Base-by-base conservation (phyloP, 92 coral and sea anemone species). In the Parazoanthus atlanticus region DNA sequence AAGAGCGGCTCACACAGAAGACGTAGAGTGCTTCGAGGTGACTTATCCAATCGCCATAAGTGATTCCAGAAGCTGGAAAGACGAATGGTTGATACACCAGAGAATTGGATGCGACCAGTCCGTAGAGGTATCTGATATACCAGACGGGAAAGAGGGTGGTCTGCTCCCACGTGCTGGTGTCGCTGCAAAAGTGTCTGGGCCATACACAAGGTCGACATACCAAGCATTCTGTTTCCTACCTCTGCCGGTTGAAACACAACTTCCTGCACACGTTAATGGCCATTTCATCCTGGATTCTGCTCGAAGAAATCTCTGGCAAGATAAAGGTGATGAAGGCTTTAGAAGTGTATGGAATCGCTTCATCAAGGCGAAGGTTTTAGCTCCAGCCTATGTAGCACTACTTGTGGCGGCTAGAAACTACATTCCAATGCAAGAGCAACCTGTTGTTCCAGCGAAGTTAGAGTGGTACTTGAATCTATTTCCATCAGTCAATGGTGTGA, bases 251-350 rank as follows among this genome's bases (percentile, higher is more conserved):
- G 16, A 33, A 0, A 93, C 98, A 26, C 91, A 89, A 4, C 96
- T 96, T 80, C 98, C 98, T 25, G 94, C 91, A n/a, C 98, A 96
- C 83, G 92, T 96, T n/a, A 96, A 96, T 81, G 98, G 98, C 34
- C 98, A 94, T 69, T 96, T 96, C 82, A 88, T 91, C 16, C 85
- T 96, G 28, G 98, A 96, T 77, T 93, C 98, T 13, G 96, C 96
- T 41, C 93, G 98, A 61, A 92, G 98, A 82, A 93, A 92, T 84
- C 81, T 96, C 66, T 96, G 97, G 98, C 89, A 76, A 32, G 98
- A 96, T 52, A 93, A 78, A 43, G 81, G 83, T 1, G 85, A 80
- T 5, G 78, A 89, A 66, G 91, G 92, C 13, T 85, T 87, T 82
- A 88, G 90, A 30, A 92, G 88, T 61, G 79, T 17, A 15, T 96